These are phyloP conservation scores for Tamandua tetradactyla DNA, from an alignment of 2,797 vertebrate species.

Conservation along the genomic window DNA sequence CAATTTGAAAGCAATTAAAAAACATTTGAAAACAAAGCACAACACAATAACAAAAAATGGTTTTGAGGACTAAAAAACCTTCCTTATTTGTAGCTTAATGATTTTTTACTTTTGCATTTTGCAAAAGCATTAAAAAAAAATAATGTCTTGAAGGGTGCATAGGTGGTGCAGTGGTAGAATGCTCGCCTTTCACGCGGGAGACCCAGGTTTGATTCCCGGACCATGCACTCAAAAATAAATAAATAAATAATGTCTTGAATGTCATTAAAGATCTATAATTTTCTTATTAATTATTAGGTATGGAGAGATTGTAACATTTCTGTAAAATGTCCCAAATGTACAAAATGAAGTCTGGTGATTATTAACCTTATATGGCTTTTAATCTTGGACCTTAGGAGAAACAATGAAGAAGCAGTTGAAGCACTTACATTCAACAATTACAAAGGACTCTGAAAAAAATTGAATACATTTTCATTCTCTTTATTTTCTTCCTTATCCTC, in stretches of 20 bases:
- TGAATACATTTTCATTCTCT: not conserved
- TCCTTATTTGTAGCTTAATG: not conserved
- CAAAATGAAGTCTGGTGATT: not conserved
- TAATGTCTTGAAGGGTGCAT: no score
- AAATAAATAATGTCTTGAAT: not conserved
- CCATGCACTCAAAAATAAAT: no score
- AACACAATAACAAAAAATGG: not conserved
- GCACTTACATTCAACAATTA: not conserved
- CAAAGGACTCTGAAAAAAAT: not conserved
- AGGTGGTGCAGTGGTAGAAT: no score
- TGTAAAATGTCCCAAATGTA: not conserved
- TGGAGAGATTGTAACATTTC: not conserved
- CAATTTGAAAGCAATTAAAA: not conserved
- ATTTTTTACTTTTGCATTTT: not conserved
- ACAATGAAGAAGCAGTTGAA: not conserved
- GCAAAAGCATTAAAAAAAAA: not conserved
- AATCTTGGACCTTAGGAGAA: not conserved
- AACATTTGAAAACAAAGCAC: not conserved
- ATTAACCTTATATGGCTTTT: not conserved
- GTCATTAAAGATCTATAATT: not conserved
- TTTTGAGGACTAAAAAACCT: not conserved
- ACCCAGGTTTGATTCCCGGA: no score
- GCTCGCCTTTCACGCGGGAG: no score
- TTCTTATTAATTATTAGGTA: not conserved
- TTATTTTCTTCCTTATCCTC: not conserved